Conservation (phyloP, 2,113 vertebrate species). For the Gadus macrocephalus region DNA sequence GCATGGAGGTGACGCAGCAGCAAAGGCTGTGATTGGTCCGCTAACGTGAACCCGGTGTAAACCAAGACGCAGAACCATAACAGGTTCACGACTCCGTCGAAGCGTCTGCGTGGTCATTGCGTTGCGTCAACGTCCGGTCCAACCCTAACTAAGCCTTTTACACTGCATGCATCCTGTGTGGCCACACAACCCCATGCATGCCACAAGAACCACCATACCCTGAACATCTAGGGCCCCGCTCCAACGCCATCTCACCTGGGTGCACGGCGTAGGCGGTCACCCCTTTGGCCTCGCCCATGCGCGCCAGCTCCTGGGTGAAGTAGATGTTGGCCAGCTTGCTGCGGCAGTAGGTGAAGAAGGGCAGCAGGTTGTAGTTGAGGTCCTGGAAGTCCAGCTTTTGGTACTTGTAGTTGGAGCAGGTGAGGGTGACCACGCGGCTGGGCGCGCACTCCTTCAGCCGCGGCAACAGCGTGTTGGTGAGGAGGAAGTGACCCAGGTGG, state of each 20-base stretch:
- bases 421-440: slow-evolving; percentile 73
- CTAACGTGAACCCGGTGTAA: too few relatives aligned
- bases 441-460: slow-evolving; percentile 71
- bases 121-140: too few relatives aligned
- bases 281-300: slow-evolving; percentile 67
- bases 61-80: too few relatives aligned
- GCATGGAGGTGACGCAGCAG: too few relatives aligned
- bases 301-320: slow-evolving; percentile 75
- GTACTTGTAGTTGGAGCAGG: slow-evolving; percentile 76
- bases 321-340: slow-evolving; percentile 80
- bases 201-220: too few relatives aligned
- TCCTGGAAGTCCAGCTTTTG: slow-evolving; percentile 77
- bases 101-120: too few relatives aligned
- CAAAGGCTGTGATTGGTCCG: too few relatives aligned
- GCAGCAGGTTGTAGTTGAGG: slow-evolving; percentile 77
- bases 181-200: too few relatives aligned
- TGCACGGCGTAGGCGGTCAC: slow-evolving; percentile 71
- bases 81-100: too few relatives aligned
- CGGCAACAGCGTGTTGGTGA: slow-evolving; percentile 73
- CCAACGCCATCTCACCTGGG: slow-evolving; percentile 60
- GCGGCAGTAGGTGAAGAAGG: slow-evolving; percentile 78
- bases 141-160: too few relatives aligned
- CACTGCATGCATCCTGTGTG: too few relatives aligned
- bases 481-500: slow-evolving; percentile 78
- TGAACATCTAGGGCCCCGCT: neutral